Base-by-base conservation (phyloP, 2,113 vertebrate species). In the Otocyon megalotis region DNA sequence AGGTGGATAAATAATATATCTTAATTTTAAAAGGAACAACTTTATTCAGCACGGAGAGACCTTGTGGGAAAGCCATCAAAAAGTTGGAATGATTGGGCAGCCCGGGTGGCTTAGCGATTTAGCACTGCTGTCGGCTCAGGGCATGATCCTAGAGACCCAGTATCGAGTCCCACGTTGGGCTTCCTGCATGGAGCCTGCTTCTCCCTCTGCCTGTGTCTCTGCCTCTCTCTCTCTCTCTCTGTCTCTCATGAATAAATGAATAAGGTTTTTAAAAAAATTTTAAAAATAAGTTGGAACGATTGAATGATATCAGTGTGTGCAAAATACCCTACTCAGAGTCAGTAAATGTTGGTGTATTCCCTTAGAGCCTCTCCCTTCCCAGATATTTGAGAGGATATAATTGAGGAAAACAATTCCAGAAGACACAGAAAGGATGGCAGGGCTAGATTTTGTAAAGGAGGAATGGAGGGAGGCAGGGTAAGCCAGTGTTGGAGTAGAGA, bases 21-120 rank as follows among this genome's bases (percentile, higher is more conserved):
- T 74, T 84, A 76, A 88, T 82, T 86, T 87, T 50, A 80, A 94
- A 93, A 74, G 28, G 37, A 80, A 60, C 63, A 62, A 67, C 77
- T 88, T 76, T 71, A 58, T 96, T 54, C 3, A 85, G 11, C 58
- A 48, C 28, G 28, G 50, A 83, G 69, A 67, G 48, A 71, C 32
- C 58, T 92, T 71, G 13, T 50, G 16, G 14, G 11, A 80, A 96
- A 90, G 15, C 50, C 8, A 54, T 54, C 16, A 71, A 77, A 88
- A 84, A 62, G 54, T 37, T 58, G 48, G n/a, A n/a, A 28, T 3
- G 4, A 60, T 43, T 43, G 43, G 43, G 43, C 43, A 43, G 43
- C 43, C 43, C 6, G 43, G 43, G 43, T 43, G 43, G 43, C 43
- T 43, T 43, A 43, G 43, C 43, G 7, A 43, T 43, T 43, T 43